These are phyloP conservation scores for Anodontia alba DNA, from an alignment of 2,888 invertebrate species.

Conservation along the genomic window DNA sequence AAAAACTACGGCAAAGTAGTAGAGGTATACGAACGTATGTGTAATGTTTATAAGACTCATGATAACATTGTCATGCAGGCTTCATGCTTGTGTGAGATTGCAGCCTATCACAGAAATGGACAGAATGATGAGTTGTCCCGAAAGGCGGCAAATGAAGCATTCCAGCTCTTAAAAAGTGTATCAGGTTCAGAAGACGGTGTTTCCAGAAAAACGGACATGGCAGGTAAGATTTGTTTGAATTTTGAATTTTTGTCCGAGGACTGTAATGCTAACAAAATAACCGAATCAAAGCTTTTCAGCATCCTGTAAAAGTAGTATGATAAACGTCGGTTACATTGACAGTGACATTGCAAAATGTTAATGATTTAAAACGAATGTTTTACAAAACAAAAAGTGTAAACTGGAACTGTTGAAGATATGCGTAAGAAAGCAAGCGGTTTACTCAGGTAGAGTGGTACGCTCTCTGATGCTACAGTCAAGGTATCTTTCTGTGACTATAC, in stretches of 20 bases:
- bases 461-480: no score
- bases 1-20: conserved; percentile 27
- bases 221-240: conserved; percentile 16
- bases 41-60: conserved; percentile 51
- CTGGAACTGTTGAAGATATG: no score
- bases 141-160: conserved; percentile 43
- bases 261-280: no score
- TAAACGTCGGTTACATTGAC: no score
- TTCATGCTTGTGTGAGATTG: conserved; percentile 57
- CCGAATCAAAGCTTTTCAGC: no score
- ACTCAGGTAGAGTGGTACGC: no score
- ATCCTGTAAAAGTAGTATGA: no score
- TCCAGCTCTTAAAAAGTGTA: not conserved
- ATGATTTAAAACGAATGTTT: no score
- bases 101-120: conserved; percentile 38
- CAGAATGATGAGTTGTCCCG: conserved; percentile 32
- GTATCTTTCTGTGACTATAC: no score
- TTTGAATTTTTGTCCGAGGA: not conserved
- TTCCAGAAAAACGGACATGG: not conserved
- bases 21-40: conserved; percentile 48
- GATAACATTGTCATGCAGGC: conserved; percentile 55
- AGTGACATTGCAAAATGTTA: no score
- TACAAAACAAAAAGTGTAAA: no score
- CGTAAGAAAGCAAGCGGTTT: no score
- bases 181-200: not conserved